Base-by-base conservation (phyloP, 2,888 invertebrate species). In the Pheosia gnoma region DNA sequence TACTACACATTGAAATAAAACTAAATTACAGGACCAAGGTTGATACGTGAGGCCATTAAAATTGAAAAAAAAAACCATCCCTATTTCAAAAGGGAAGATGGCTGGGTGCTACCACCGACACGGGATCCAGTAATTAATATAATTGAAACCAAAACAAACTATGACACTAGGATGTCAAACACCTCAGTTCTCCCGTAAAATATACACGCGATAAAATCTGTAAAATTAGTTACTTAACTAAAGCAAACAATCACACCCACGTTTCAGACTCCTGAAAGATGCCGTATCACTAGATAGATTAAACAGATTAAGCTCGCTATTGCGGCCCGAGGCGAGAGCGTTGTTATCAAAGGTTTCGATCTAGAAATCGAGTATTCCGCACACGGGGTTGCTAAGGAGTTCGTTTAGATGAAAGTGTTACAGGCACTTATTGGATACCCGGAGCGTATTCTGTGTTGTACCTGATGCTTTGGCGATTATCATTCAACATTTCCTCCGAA, bases 231-330 rank as follows among this genome's bases (percentile, higher is more conserved):
- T 25, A n/a, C 25, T 8, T 2, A 41, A 41, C 41, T 10, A 47
- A 47, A 47, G 3, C 49, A 13, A 51, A 51, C 13, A 6, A 8
- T 8, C 25, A 7, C 51, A 8, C 25, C 51, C 25, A 13, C 13
- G 51, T 25, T 4, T 25, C 3, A 11, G 51, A 8, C 7, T 25
- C 51, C 3, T 51, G 0, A 6, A 51, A 51, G 51, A 51, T 8
- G 10, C n/a, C 54, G 59, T 65, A 65, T 65, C 59, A 62, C 53
- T 60, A 59, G 57, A 68, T 53, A 68, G 66, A 75, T 72, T 67
- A 72, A 65, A 57, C 52, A 53, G 68, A 76, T 76, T 70, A 71
- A 73, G 71, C 52, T 70, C 72, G 59, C 67, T 59, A 76, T 71
- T 65, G 52, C 36, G 57, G 64, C 51, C 66, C 57, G 53, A 63